Percentiles rank a stretch among this genome's conserved stretches.
Conservation (phyloP, 2,797 vertebrate species). For the Coluber constrictor region DNA sequence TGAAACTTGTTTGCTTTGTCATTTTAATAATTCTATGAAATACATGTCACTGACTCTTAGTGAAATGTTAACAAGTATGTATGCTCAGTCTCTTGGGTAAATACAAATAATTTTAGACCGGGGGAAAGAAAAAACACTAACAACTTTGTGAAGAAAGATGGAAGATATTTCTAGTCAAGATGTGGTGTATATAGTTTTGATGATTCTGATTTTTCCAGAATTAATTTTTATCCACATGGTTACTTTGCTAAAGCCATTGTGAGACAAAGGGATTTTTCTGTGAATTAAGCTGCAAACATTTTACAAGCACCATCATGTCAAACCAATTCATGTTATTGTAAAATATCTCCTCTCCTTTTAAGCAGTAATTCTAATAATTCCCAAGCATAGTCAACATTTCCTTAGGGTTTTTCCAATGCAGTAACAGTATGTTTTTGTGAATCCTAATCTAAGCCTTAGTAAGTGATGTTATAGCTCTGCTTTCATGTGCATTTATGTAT, state of each 20-base stretch:
- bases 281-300: slow-evolving; percentile 36
- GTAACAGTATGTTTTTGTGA: not conserved
- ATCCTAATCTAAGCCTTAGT: not conserved
- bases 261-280: slow-evolving; percentile 44
- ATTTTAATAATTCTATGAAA: slow-evolving; percentile 8
- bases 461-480: not conserved
- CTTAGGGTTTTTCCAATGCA: slow-evolving; percentile 11
- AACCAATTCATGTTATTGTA: slow-evolving; percentile 41
- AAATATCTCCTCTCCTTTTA: slow-evolving; percentile 30
- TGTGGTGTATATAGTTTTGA: not conserved
- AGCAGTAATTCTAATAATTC: slow-evolving; percentile 11
- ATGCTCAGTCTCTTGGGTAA: not conserved
- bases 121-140: not conserved
- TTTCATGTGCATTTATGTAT: not conserved
- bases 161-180: not conserved
- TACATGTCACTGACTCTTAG: not conserved
- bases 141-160: not conserved
- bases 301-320: slow-evolving; percentile 31
- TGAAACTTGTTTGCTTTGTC: not conserved
- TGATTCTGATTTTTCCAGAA: slow-evolving; percentile 21
- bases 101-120: slow-evolving; percentile 1
- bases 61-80: slow-evolving; percentile 12
- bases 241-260: slow-evolving; percentile 30
- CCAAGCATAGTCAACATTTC: slow-evolving; percentile 7
- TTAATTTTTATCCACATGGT: slow-evolving; percentile 21